Evolutionary conservation across 2,113 vertebrate genomes (phyloP).

Genomic region (Mesocricetus auratus): DNA sequence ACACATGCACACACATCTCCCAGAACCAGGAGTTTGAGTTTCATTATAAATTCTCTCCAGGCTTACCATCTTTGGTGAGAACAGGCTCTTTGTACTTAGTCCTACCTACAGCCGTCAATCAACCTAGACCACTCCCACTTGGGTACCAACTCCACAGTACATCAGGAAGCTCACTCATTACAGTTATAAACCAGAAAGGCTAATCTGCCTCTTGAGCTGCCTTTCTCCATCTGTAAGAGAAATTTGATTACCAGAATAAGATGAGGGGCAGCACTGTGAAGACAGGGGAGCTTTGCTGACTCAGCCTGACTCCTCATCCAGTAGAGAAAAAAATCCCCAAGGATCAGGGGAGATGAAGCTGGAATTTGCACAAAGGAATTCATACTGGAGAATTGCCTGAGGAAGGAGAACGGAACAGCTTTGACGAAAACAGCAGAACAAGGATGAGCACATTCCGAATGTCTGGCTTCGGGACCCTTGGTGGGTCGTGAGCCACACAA

Average conservation of each 20-base stretch:
- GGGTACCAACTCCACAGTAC: neutral
- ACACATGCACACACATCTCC: neutral
- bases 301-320: neutral
- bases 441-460: fast-evolving
- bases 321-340: neutral
- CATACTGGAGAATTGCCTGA: neutral
- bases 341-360: neutral
- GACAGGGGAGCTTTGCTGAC: neutral
- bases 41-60: neutral
- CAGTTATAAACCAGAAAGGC: neutral
- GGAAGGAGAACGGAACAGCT: neutral
- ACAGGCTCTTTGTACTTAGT: neutral
- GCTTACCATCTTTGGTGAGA: neutral
- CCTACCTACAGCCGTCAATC: fast-evolving
- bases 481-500: neutral
- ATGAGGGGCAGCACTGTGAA: neutral
- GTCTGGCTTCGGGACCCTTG: neutral
- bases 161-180: neutral
- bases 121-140: neutral
- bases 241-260: neutral
- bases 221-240: neutral
- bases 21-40: neutral
- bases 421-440: neutral
- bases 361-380: neutral
- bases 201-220: neutral